Base-by-base conservation (phyloP, 2,797 vertebrate genomes). In the Enteromius paludinosus region DNA sequence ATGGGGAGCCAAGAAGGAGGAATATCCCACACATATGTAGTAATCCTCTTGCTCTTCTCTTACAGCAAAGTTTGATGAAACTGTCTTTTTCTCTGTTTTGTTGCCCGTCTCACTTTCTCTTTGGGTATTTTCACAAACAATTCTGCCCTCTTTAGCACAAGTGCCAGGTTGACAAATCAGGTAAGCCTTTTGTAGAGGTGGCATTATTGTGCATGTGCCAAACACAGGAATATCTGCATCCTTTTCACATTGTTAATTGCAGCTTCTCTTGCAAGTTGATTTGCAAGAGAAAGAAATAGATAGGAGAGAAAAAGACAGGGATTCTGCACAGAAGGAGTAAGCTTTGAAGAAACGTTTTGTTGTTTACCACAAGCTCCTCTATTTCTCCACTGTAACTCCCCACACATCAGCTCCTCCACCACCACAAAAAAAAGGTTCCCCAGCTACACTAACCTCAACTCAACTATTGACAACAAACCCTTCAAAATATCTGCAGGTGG, bases 161-260 rank as follows among this genome's bases (percentile, higher is more conserved):
- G 82, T 91, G 92, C 93, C 93, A 92, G 92, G 88, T 88, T 91
- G 88, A 92, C 89, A 89, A 94, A 92, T 94, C 93, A 94, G 93
- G 93, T 94, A 95, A 95, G 94, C 92, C 41, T 91, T 93, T 95
- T 93, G 91, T 92, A 94, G 92, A 93, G 89, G 90, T 93, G 88
- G 89, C 89, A 87, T 92, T 92, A 93, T 94, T 94, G 93, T 93
- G 92, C 89, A 90, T 86, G 69, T 92, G 93, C 94, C 94, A 94
- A 93, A 87, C 90, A 90, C 91, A 90, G 90, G 92, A 92, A 94
- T 94, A 89, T 91, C 92, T 89, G 89, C 90, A 87, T 90, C 90
- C 90, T 90, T 54, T 87, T 92, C 92, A 91, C 91, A 94, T 94
- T 94, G 93, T 95, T 94, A 93, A 94, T 93, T 94, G 92, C 86